Conservation (phyloP, 2,113 vertebrate genomes). For the Struthidea cinerea region DNA sequence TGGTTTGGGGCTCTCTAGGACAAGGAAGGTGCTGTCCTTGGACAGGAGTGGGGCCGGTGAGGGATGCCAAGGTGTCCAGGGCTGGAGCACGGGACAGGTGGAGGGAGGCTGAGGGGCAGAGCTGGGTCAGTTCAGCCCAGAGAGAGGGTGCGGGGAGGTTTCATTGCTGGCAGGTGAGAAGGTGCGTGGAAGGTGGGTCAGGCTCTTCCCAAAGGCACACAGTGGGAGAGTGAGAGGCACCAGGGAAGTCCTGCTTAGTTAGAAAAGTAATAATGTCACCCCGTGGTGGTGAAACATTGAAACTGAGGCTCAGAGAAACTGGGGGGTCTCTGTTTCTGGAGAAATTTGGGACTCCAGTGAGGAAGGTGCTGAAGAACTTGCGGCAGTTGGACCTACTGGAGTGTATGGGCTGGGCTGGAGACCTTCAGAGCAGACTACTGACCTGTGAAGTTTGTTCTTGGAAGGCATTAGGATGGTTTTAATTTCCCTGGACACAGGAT, state of each 20-base stretch:
- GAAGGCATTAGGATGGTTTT: background rate
- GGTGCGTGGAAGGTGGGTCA: accelerated
- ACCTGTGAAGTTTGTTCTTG: background rate
- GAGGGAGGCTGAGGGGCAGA: background rate
- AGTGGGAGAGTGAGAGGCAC: accelerated
- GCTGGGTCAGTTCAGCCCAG: background rate
- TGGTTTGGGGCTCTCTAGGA: background rate
- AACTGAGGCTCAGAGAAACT: background rate
- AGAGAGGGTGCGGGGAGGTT: accelerated
- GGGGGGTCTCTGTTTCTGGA: background rate
- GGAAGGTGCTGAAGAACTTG: background rate
- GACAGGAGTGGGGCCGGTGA: accelerated
- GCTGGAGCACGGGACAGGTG: accelerated
- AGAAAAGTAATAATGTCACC: background rate
- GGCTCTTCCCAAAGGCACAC: background rate
- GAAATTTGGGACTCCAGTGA: background rate
- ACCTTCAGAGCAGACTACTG: background rate
- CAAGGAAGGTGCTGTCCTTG: too few species aligned
- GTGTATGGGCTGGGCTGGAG: background rate
- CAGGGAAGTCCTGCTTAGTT: background rate
- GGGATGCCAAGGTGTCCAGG: background rate
- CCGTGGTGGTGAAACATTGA: background rate
- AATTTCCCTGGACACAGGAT: background rate
- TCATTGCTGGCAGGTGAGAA: background rate
- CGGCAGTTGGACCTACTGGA: background rate